Base-by-base conservation (phyloP, 2,113 vertebrate species). In the Amazona vittata region DNA sequence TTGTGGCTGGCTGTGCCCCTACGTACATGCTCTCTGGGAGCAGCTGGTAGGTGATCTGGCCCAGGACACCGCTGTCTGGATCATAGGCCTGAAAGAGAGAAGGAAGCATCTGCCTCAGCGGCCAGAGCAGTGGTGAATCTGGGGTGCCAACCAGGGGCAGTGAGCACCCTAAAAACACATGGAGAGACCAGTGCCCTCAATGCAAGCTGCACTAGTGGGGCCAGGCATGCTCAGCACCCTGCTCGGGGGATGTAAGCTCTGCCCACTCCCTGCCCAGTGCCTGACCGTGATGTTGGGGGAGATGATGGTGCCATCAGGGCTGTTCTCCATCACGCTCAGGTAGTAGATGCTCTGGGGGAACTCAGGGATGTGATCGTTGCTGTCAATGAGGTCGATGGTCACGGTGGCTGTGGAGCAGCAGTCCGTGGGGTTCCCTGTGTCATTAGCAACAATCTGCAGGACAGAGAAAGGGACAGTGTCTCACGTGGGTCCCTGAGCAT, bases 351-450 rank as follows among this genome's bases (percentile, higher is more conserved):
- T 96, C 6, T 98, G 1, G 26, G 62, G 11, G 79, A 99, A 99
- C 6, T 12, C 69, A 5, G 99, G 99, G 50, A 64, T 97, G 91
- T 99, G 98, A 97, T 99, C 99, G 5, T 99, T 99, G 43, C 69
- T 89, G 70, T 99, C 99, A 19, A 89, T 96, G 80, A 99, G 96
- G 21, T 90, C 16, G 47, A 99, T 99, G 65, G 98, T 99, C 81
- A 99, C 98, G 0, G 60, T 98, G 41, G 99, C 99, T 0, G 63
- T 96, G 12, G 99, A 98, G 22, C 97, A 97, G 96, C 97, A 97
- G 84, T 47, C 6, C 0, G 1, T 2, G 47, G 62, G 39, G 46
- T 96, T 62, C 14, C 87, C 84, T 0, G 24, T 94, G 96, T 99
- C 99, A 37, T 74, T 97, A 81, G 99, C 99, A 82, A 99, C 77